Conservation (phyloP, 2,113 vertebrate species). For the Riparia riparia region DNA sequence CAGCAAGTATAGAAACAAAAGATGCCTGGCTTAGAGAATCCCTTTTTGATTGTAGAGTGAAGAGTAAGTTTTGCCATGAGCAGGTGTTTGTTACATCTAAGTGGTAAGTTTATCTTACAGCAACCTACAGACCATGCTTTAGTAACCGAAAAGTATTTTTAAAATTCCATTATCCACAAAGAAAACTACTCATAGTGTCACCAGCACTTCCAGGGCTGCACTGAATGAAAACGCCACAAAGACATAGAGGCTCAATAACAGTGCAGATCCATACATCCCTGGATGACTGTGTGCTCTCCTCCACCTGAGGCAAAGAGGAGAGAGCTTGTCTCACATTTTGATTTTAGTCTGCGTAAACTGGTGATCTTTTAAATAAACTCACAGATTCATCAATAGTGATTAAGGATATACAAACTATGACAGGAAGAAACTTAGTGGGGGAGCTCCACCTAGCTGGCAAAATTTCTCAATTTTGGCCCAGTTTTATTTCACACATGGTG, state of each 20-base stretch:
- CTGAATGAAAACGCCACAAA: neutral
- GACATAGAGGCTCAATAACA: neutral
- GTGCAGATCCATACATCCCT: fast-evolving
- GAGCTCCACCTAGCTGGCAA: constrained; percentile 68
- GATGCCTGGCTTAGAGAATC: neutral
- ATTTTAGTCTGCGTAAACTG: neutral
- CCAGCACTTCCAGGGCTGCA: neutral
- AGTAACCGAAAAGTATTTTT: neutral
- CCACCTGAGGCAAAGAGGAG: neutral
- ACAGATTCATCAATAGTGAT: neutral
- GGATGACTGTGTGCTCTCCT: neutral
- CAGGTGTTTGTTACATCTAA: neutral
- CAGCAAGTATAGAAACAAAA: neutral
- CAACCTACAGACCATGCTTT: neutral
- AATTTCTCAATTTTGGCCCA: constrained; percentile 59
- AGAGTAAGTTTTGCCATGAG: neutral
- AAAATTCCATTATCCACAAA: neutral
- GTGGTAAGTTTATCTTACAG: neutral
- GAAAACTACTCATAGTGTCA: neutral
- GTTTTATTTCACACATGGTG: neutral
- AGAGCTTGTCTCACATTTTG: neutral
- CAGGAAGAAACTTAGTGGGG: constrained; percentile 39
- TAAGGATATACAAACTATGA: neutral
- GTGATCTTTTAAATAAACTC: neutral
- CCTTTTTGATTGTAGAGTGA: neutral